A percentile compares a stretch with the other conserved stretches of the same genome.
These are phyloP conservation scores for Chrysemys picta DNA, from an alignment of 2,113 vertebrate species.

Conservation along the genomic window DNA sequence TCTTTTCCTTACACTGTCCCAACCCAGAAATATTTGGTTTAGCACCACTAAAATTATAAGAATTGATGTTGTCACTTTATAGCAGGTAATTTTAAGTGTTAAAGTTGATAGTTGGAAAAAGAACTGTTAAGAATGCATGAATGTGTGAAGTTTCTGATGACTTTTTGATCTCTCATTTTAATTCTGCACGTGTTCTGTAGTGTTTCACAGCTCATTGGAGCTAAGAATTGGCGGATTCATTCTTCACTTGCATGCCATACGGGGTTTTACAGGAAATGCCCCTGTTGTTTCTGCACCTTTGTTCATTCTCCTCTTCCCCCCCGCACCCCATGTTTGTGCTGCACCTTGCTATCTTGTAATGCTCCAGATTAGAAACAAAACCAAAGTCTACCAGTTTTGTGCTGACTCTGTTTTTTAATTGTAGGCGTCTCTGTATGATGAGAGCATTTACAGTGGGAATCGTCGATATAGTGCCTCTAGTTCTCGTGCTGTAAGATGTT, in stretches of 20 bases:
- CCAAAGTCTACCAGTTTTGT: not conserved
- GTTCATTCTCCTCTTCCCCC: accelerated
- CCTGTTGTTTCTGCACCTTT: not conserved
- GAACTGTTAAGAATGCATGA: not conserved
- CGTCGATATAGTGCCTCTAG: conserved; percentile 75
- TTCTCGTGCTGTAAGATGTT: conserved; percentile 84
- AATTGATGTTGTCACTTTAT: conserved; percentile 8
- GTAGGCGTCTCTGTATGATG: conserved; percentile 84
- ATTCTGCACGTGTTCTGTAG: accelerated
- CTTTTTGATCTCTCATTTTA: accelerated
- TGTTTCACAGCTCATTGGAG: accelerated
- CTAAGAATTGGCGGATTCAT: accelerated
- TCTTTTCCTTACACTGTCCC: not conserved
- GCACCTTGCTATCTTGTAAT: not conserved
- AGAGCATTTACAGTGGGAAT: conserved; percentile 76
- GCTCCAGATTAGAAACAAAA: not conserved
- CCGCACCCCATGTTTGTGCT: accelerated
- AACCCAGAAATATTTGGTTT: not conserved
- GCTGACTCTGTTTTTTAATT: conserved; percentile 68
- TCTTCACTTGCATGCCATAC: not conserved
- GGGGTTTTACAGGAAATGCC: accelerated
- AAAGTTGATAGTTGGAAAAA: not conserved
- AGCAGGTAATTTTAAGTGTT: accelerated
- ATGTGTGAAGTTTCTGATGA: accelerated
- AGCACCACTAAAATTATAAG: not conserved